Conservation (phyloP, 2,113 vertebrate species). For the Lichenostomus cassidix region DNA sequence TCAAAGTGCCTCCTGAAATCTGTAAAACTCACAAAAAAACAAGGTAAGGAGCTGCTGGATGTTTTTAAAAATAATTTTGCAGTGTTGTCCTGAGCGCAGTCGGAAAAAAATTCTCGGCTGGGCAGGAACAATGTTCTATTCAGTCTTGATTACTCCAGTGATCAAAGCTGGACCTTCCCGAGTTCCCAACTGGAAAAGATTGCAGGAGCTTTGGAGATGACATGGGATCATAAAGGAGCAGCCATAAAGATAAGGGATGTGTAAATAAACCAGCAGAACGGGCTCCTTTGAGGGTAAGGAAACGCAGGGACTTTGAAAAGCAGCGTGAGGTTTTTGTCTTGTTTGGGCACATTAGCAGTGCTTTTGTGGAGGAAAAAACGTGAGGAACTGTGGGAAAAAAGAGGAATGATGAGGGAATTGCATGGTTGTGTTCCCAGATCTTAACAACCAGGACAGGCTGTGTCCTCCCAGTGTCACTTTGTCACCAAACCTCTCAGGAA, state of each 20-base stretch:
- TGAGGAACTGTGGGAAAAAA: background rate
- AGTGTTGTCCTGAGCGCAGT: background rate
- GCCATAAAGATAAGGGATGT: constrained; percentile 27
- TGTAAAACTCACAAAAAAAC: constrained; percentile 23
- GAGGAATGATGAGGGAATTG: background rate
- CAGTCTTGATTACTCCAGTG: constrained; percentile 40
- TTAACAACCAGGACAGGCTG: background rate
- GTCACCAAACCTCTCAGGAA: background rate
- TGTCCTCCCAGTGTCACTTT: background rate
- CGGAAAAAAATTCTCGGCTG: constrained; percentile 31
- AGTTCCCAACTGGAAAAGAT: constrained; percentile 17
- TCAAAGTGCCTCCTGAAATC: constrained; percentile 29
- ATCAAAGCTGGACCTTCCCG: constrained; percentile 67
- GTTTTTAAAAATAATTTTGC: constrained; percentile 6
- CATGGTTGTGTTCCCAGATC: background rate
- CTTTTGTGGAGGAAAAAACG: background rate
- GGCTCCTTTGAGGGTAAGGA: background rate
- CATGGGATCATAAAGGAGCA: constrained; percentile 28
- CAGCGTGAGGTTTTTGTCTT: background rate
- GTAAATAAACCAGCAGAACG: constrained; percentile 33
- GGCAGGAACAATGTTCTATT: constrained; percentile 43
- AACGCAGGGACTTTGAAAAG: constrained; percentile 27
- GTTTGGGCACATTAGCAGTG: background rate
- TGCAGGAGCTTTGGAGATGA: constrained; percentile 33
- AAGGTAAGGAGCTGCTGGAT: constrained; percentile 28